Base-by-base conservation (phyloP, 2,113 vertebrate genomes). In the Natator depressus region DNA sequence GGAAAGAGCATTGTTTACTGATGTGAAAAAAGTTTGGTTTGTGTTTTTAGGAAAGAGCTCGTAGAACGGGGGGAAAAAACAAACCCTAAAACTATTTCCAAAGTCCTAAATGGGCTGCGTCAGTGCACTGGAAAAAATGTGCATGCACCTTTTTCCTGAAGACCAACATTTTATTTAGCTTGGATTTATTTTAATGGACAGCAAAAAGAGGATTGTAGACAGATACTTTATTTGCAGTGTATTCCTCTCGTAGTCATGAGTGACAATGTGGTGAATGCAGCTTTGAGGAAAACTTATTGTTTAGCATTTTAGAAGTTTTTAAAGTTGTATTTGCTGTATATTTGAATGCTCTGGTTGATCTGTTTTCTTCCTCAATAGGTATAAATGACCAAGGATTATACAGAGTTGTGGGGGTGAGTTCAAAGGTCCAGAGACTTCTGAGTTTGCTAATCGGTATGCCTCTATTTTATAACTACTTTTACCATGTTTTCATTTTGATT, bases 351-450 rank as follows among this genome's bases (percentile, higher is more conserved):
- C 81, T 82, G 89, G 12, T 53, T 85, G 69, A 97, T 92, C 82
- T 42, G 86, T 91, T 93, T 94, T 82, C 84, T 96, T 93, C 54
- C 31, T 5, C 89, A 82, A 88, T 97, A 99, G 99, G 99, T 97
- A 99, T 99, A 98, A 99, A 99, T 96, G 99, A 99, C 98, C 99
- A 99, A 98, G 99, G 99, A 97, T 85, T 99, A 93, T 99, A 99
- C 98, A 98, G 99, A 99, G 98, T 99, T 98, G 99, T 99, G 87
- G 99, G 99, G 83, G 99, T 99, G 97, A 99, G 99, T 98, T 99
- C 99, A 97, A 99, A 99, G 98, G 99, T 99, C 95, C 99, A 99
- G 98, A 99, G 99, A 98, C 99, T 99, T 93, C 98, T 99, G 93
- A 98, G 95, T 98, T 98, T 99, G 96, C 99, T 99, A 98, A 99